Base-by-base conservation (phyloP, 2,888 invertebrate genomes). In the Diplolepis rosae region DNA sequence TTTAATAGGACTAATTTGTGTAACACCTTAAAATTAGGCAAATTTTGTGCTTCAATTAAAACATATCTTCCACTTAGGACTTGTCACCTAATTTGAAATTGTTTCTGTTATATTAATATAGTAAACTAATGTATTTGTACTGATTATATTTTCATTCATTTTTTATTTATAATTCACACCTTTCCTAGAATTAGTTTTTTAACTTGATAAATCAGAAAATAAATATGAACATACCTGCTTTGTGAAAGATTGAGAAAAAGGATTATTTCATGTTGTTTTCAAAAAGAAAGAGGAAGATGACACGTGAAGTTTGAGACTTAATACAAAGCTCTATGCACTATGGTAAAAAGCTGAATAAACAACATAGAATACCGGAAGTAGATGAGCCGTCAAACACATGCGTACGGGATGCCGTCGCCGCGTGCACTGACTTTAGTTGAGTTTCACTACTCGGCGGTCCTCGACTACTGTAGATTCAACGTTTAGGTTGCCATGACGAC, bases 391-490 rank as follows among this genome's bases (percentile, higher is more conserved):
- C 27, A 56, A 68, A 77, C 79, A 80, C 78, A 79, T 80, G 82
- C 84, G 81, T 80, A 78, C 84, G 79, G 77, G 71, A 74, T 71
- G 84, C 83, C 82, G 85, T 87, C 84, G 82, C 83, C 87, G 87
- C 87, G 87, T 87, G 85, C 83, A 87, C 87, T 87, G 87, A 85
- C 82, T 82, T 81, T 81, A 81, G 80, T 83, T 75, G 81, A 77
- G 75, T 71, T 74, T 72, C 76, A 71, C 73, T 71, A 68, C 71
- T 69, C 75, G 74, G 45, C 69, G 69, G n/a, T n/a, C 73, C 71
- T 66, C 66, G 68, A 71, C 70, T 35, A 66, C 48, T 65, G 65
- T 79, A 78, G 78, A 75, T 71, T 65, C 67, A 71, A 73, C 72
- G 39, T 39, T 61, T 61, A 9, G 35, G 83, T 83, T 79, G 72